Evolutionary conservation across 2,888 invertebrate species (phyloP), one percentile per base, ranked within the genome.

Genomic region (Oscheius myriophilus): DNA sequence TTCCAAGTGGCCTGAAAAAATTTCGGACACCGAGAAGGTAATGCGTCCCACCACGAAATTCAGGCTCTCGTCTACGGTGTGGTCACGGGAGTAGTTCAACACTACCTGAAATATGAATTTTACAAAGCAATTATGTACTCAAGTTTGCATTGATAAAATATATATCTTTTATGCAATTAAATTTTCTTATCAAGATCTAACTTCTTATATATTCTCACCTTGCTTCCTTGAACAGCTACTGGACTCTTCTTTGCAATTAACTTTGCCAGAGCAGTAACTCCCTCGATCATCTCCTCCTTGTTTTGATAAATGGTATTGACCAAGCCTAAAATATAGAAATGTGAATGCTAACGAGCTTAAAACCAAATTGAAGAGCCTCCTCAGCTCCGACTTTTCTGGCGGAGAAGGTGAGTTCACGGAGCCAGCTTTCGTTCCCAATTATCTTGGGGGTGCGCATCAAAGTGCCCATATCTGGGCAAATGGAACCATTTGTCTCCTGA

Each of bases 401-500:
- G 0, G 96, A 95, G 80, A 90, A 93, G 73, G 93, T 67, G n/a
- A 75, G 53, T 51, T 78, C 75, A 66, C 70, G 73, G 9, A 75
- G 61, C 73, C 76, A 75, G 51, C 71, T 71, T 26, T 73, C 69
- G 52, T 76, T 78, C 26, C 75, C 75, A 49, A 71, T 66, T 6
- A 79, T 69, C 89, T 93, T 95, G 1, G 96, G 96, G 18, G 98
- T 88, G 73, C 96, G 90, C 87, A 97, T 97, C 49, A 98, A 88
- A 0, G 93, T 92, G 0, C 98, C 98, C 0, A 97, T 93, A 89
- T 98, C 98, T 3, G 97, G 95, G 3, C 96, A 94, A 88, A 98
- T 89, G 0, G 97, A 97, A 33, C 89, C 73, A 65, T 89, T 88
- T 4, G 89, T 90, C 89, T 96, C 95, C 88, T 86, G 33, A 45